Evolutionary conservation across 1,140 invertebrate species (phyloP).

Genomic region (Phocides pigmalion): DNA sequence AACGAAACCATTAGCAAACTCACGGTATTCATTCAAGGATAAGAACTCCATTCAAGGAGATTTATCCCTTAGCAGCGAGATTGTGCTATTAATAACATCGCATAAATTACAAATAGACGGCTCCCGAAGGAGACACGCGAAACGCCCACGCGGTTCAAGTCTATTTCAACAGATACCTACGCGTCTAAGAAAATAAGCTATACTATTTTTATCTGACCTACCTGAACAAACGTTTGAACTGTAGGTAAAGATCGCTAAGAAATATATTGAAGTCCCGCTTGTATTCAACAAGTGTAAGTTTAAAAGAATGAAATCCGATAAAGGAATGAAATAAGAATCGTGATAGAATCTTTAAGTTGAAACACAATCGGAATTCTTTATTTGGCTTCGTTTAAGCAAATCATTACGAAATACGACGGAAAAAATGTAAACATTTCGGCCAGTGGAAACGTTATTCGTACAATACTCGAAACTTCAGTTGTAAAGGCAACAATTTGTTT

Average conservation of each 20-base stretch:
- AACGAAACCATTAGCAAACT: too few species aligned
- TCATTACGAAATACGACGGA: constrained; percentile 22
- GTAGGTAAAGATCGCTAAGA: background rate
- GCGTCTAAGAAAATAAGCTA: background rate
- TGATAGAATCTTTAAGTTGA: constrained; percentile 7
- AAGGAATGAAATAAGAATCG: constrained; percentile 4
- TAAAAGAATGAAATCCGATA: constrained; percentile 8
- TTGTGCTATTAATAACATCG: constrained; percentile 4
- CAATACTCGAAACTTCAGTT: constrained; percentile 19
- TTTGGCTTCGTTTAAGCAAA: constrained; percentile 14
- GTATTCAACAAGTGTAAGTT: constrained; percentile 8
- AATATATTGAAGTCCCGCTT: background rate
- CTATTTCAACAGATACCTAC: background rate
- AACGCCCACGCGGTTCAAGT: background rate
- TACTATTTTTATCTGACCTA: constrained; percentile 12
- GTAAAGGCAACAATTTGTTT: constrained; percentile 26
- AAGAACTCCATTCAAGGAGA: background rate
- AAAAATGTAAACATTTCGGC: constrained; percentile 12
- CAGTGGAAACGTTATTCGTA: constrained; percentile 14
- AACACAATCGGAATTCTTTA: constrained; percentile 2
- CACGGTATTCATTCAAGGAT: too few species aligned
- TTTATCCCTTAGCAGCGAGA: background rate
- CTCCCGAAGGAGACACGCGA: background rate
- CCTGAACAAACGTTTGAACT: constrained; percentile 1
- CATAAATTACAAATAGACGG: constrained; percentile 16